phyloP scores from a whole-genome alignment of 2,113 vertebrate genomes.

The Pterocles burchelli region DNA sequence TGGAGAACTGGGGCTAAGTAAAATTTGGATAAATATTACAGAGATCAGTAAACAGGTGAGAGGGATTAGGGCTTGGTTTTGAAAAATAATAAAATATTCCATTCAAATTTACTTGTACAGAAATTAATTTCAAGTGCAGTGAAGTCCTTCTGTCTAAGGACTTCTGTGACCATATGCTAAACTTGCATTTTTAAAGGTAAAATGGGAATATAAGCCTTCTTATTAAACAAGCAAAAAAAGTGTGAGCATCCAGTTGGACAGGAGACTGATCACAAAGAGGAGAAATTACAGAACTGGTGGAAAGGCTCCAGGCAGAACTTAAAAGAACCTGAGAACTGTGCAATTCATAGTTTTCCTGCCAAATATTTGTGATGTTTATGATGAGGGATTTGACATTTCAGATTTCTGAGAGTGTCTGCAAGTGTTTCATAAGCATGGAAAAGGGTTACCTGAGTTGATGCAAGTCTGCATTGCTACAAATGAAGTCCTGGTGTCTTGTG shows the following conservation, averaged over 20 bases:
- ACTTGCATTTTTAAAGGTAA: neutral
- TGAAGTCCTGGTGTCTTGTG: neutral
- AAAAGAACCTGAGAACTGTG: neutral
- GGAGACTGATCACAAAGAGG: neutral
- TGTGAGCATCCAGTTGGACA: neutral
- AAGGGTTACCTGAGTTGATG: neutral
- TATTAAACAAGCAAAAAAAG: neutral
- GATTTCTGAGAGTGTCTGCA: neutral
- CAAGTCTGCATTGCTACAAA: neutral
- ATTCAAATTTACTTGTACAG: neutral
- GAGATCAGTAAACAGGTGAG: constrained; percentile 93
- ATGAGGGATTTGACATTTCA: neutral
- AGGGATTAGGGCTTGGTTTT: neutral
- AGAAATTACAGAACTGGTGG: neutral
- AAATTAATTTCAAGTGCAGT: neutral
- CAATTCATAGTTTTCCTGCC: neutral
- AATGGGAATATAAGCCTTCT: neutral
- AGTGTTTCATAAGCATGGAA: rapidly evolving
- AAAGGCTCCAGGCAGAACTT: neutral
- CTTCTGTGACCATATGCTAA: neutral
- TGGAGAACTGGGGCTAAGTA: constrained; percentile 87
- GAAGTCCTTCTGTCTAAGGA: neutral
- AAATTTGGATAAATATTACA: constrained; percentile 93
- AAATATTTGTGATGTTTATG: neutral
- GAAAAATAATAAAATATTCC: neutral